Base-by-base conservation (phyloP, 2,113 vertebrate genomes). In the Myotis davidii region DNA sequence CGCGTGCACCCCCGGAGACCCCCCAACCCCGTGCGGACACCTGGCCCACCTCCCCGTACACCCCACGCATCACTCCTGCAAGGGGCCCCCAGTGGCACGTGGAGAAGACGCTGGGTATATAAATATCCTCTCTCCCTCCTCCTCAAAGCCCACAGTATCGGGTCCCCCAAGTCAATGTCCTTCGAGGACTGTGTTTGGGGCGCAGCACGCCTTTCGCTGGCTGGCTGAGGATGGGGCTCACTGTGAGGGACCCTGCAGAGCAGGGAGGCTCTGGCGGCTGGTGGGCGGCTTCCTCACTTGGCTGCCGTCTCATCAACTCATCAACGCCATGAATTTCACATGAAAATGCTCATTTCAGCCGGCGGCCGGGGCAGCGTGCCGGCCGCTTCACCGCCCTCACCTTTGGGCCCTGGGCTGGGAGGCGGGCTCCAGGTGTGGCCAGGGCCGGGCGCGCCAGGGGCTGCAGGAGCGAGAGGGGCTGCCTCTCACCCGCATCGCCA, bases 181-280 rank as follows among this genome's bases (percentile, higher is more conserved):
- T 34, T 65, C 2, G 5, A 0, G 91, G 82, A 7, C 65, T 70
- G n/a, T 88, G 84, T 77, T 90, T 79, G 18, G 95, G 85, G 9
- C 6, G 0, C 0, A 0, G 85, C 76, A 90, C 85, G 59, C 39
- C 94, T 96, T 94, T 78, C 6, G 25, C 45, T 59, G 34, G 39
- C 95, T 9, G 12, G 65, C 90, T 34, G 50, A 88, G 89, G 72
- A 45, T 97, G 65, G 61, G 27, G 73, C 73, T 11, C 88, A 16
- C 65, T 77, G 92, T 85, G 82, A 76, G 92, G 79, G 96, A 89
- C 91, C 65, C 96, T 96, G 94, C 92, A 91, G 96, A 73, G 78
- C 70, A 34, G 95, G 67, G 56, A 54, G 13, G 1, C 8, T 61
- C 45, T 2, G 87, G 70, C 1, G 32, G 74, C 3, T 14, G 69